These are phyloP conservation scores for Axis porcinus DNA, from an alignment of 2,113 vertebrate genomes.

Conservation along the genomic window DNA sequence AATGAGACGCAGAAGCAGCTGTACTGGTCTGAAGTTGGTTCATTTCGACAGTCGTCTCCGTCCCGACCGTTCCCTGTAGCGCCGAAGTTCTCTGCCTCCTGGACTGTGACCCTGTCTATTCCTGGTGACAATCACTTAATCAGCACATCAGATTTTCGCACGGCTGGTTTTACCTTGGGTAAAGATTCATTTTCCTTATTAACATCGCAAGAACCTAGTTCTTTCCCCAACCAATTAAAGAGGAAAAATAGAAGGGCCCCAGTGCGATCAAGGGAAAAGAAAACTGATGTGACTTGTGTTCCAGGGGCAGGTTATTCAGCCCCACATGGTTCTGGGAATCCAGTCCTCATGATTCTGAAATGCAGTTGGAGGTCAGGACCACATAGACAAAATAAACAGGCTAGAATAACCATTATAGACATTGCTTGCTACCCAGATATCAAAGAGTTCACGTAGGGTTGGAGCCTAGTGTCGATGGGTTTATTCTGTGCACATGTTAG, in stretches of 20 bases:
- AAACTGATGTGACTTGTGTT: constrained; percentile 56
- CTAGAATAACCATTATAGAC: not conserved
- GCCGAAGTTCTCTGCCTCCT: constrained; percentile 68
- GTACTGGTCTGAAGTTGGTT: constrained; percentile 55
- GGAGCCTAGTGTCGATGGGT: not conserved
- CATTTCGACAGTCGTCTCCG: constrained; percentile 67
- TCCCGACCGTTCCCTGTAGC: constrained; percentile 20
- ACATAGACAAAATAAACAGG: not conserved
- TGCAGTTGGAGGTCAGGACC: not conserved
- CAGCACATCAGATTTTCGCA: constrained; percentile 74
- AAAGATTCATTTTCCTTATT: constrained; percentile 82
- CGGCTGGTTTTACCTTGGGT: constrained; percentile 80
- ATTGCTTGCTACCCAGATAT: not conserved
- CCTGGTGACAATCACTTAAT: constrained; percentile 81
- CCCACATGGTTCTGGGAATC: not conserved
- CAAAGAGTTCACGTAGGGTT: not conserved
- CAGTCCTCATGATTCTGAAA: constrained; percentile 3
- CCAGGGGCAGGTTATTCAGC: constrained; percentile 28
- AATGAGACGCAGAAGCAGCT: constrained; percentile 52
- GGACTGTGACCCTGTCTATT: constrained; percentile 77
- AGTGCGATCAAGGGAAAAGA: constrained; percentile 36
- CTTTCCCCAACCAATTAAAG: constrained; percentile 75
- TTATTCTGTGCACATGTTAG: not conserved
- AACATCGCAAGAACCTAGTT: constrained; percentile 72
- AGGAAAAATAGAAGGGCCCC: constrained; percentile 63